Conservation (phyloP, 2,113 vertebrate species). For the Muscicapa adusta region DNA sequence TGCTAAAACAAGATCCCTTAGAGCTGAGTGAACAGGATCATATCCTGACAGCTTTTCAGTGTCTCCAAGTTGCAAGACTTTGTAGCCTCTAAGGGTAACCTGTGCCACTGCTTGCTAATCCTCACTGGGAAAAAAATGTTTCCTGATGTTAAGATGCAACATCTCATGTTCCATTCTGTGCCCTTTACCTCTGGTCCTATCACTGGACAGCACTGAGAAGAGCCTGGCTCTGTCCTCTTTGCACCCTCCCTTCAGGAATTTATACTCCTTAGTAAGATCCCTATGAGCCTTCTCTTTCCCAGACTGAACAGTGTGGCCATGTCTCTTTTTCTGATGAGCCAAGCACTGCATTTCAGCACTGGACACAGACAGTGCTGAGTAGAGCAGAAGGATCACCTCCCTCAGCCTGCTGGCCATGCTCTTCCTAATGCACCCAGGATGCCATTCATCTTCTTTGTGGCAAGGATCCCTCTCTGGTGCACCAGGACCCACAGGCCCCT, state of each 20-base stretch:
- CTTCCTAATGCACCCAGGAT: neutral
- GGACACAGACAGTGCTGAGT: neutral
- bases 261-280: neutral
- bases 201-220: neutral
- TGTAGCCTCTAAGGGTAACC: neutral
- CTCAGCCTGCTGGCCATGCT: neutral
- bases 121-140: neutral
- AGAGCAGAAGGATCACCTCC: neutral
- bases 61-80: neutral
- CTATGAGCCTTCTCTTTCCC: neutral
- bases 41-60: neutral
- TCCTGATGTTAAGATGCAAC: neutral
- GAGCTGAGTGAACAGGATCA: neutral
- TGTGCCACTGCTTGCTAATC: neutral
- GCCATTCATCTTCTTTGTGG: neutral
- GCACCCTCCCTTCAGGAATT: neutral
- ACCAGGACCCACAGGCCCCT: neutral
- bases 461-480: neutral
- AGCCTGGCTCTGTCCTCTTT: neutral
- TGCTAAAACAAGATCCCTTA: neutral
- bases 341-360: neutral
- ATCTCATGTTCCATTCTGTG: neutral
- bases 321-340: neutral
- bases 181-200: fast-evolving
- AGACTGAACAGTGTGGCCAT: neutral